Percentiles rank a stretch among this genome's conserved stretches.
Conservation (phyloP, 23 tunicate species). For the Trididemnum nubilum region DNA sequence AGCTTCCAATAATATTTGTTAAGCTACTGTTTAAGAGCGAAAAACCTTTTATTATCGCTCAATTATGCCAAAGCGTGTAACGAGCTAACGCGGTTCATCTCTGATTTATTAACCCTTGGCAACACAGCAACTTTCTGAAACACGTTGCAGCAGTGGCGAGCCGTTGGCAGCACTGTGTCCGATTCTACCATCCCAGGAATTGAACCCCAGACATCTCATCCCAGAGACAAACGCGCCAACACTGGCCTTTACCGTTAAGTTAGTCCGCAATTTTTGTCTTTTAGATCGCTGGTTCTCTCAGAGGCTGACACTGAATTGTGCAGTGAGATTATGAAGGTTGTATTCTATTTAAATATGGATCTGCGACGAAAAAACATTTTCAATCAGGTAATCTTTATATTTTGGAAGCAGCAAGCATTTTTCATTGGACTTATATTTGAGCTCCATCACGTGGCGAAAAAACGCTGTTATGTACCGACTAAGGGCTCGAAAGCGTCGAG, state of each 20-base stretch:
- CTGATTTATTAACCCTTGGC: neutral
- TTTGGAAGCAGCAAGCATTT: too few relatives aligned
- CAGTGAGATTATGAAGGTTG: slow-evolving; percentile 55
- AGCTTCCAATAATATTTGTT: too few relatives aligned
- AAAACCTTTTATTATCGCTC: neutral
- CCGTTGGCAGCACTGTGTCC: too few relatives aligned
- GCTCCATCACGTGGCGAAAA: too few relatives aligned
- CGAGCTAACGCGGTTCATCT: neutral
- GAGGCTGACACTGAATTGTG: slow-evolving; percentile 34
- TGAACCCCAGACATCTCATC: neutral
- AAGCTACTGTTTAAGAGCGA: too few relatives aligned
- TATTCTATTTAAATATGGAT: slow-evolving; percentile 73
- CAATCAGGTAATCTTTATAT: slow-evolving; percentile 16
- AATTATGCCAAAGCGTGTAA: neutral
- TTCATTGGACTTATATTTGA: too few relatives aligned
- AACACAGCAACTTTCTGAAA: neutral
- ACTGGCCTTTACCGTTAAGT: too few relatives aligned
- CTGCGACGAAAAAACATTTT: neutral
- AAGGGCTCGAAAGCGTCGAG: too few relatives aligned
- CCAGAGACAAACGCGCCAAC: too few relatives aligned
- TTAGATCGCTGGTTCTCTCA: neutral
- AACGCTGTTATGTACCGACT: too few relatives aligned
- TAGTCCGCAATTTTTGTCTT: too few relatives aligned
- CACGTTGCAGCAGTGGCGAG: neutral
- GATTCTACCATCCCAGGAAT: neutral